Conservation (phyloP, 2,113 vertebrate species). For the Hippocampus comes region DNA sequence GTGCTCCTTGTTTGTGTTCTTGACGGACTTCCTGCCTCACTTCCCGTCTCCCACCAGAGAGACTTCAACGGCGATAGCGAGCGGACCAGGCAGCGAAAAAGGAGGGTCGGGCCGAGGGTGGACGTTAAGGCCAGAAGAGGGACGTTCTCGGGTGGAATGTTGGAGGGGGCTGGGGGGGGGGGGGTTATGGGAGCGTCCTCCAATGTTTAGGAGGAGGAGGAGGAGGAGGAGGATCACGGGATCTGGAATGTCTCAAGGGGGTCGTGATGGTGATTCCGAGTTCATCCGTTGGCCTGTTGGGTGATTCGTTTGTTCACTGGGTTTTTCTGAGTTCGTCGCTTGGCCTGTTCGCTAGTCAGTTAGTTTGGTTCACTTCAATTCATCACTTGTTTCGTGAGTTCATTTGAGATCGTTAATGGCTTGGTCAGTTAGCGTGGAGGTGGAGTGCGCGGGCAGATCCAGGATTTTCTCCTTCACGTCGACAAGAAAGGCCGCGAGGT, state of each 20-base stretch:
- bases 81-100: neutral
- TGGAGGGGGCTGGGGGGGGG: neutral
- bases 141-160: neutral
- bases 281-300: too few species aligned
- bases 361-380: too few species aligned
- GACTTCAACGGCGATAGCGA: neutral
- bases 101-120: neutral
- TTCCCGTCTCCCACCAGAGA: neutral
- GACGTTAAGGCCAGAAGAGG: neutral
- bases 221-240: neutral
- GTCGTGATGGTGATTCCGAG: too few species aligned
- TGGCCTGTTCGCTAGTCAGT: too few species aligned
- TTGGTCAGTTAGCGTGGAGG: too few species aligned
- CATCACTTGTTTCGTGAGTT: too few species aligned
- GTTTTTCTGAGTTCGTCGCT: too few species aligned
- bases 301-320: too few species aligned
- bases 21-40: constrained; percentile 1
- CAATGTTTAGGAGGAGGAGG: neutral
- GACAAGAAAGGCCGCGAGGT: neutral
- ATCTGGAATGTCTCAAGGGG: neutral
- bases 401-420: too few species aligned
- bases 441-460: too few species aligned
- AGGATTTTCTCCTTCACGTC: too few species aligned
- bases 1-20: constrained; percentile 3
- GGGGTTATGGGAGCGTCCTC: neutral